Conservation (phyloP, 2,888 invertebrate species). For the Villa cingulata region DNA sequence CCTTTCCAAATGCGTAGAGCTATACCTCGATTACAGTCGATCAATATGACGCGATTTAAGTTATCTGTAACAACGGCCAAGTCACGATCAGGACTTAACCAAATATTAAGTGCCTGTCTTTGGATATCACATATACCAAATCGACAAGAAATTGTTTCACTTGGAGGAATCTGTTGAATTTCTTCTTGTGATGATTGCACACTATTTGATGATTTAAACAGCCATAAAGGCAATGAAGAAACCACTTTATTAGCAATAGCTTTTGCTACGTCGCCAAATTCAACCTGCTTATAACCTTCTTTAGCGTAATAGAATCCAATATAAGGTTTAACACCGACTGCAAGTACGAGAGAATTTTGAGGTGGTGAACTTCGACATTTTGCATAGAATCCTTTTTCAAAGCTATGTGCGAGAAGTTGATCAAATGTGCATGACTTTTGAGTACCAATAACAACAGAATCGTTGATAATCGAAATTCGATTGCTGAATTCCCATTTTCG, state of each 20-base stretch:
- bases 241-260: constrained; percentile 81
- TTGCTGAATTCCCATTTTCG: constrained; percentile 81
- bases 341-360: constrained; percentile 59
- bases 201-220: constrained; percentile 23
- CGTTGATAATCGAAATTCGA: constrained; percentile 61
- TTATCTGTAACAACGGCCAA: constrained; percentile 73
- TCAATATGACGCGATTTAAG: constrained; percentile 72
- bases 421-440: constrained; percentile 56
- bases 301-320: constrained; percentile 79
- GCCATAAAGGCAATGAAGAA: constrained; percentile 53
- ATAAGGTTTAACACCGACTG: constrained; percentile 70
- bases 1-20: constrained; percentile 87
- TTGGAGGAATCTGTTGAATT: constrained; percentile 27
- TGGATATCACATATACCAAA: constrained; percentile 69
- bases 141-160: constrained; percentile 61
- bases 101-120: constrained; percentile 60
- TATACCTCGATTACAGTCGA: constrained; percentile 69
- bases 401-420: constrained; percentile 51
- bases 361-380: constrained; percentile 61
- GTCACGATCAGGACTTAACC: constrained; percentile 55
- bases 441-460: constrained; percentile 60
- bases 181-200: constrained; percentile 32
- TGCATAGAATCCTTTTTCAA: constrained; percentile 28
- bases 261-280: constrained; percentile 81
- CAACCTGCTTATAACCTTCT: constrained; percentile 71